Percentiles rank a stretch among this genome's conserved stretches.
Conservation (phyloP, 37 sponge, comb jelly and placozoan genomes). For the Aplysina aerophoba region DNA sequence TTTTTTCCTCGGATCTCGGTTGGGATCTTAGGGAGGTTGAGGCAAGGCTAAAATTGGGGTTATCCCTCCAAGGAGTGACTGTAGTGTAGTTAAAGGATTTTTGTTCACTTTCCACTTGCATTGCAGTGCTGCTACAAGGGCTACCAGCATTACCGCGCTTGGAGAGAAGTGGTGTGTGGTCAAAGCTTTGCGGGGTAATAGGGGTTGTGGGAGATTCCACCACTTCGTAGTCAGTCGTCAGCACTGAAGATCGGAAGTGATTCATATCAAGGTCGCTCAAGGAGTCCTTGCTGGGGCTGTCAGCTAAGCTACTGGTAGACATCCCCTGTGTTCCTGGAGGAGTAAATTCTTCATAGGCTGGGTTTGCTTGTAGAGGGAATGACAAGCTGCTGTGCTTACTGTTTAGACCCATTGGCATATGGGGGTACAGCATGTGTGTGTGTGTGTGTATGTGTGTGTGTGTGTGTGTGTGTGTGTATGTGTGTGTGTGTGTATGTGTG, state of each 20-base stretch:
- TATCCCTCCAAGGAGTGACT: too few species aligned
- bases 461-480: neutral
- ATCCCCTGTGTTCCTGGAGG: neutral
- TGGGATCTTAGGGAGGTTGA: too few species aligned
- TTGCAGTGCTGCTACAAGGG: too few species aligned
- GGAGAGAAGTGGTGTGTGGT: too few species aligned
- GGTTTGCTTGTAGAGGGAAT: neutral
- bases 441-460: neutral
- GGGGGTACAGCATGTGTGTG: neutral
- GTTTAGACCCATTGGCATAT: neutral
- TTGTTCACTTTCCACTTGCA: too few species aligned
- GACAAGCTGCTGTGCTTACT: neutral
- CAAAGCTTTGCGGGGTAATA: neutral
- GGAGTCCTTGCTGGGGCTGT: neutral
- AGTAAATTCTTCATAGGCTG: conserved; percentile 8
- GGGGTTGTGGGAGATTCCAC: neutral
- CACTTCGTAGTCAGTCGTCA: neutral
- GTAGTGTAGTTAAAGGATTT: too few species aligned
- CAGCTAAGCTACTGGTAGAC: too few species aligned
- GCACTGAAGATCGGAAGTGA: neutral
- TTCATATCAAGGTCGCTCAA: neutral
- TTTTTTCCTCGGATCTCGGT: too few species aligned
- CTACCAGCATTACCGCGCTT: too few species aligned
- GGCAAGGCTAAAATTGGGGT: too few species aligned
- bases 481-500: neutral